Percentiles rank a stretch among this genome's conserved stretches.
Evolutionary conservation across 2,113 vertebrate species (phyloP).

Genomic region (human): GRCh38 chr6:156554501-156555000

Average conservation of each 20-base stretch:
- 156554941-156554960: background rate
- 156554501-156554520: background rate
- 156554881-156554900: background rate
- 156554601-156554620: background rate
- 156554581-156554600: background rate
- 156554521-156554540: fast-evolving
- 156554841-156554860: background rate
- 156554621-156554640: background rate
- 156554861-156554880: background rate
- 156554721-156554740: background rate
- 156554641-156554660: background rate
- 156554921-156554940: fast-evolving
- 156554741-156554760: background rate
- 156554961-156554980: background rate
- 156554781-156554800: background rate
- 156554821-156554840: background rate
- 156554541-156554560: too few species aligned
- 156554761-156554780: background rate
- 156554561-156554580: background rate
- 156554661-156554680: background rate
- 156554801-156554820: background rate
- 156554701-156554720: background rate
- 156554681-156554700: background rate
- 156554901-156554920: background rate
- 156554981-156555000: background rate